Evolutionary conservation across 2,888 invertebrate species (phyloP).

Genomic region (Linhomoeus sp.): DNA sequence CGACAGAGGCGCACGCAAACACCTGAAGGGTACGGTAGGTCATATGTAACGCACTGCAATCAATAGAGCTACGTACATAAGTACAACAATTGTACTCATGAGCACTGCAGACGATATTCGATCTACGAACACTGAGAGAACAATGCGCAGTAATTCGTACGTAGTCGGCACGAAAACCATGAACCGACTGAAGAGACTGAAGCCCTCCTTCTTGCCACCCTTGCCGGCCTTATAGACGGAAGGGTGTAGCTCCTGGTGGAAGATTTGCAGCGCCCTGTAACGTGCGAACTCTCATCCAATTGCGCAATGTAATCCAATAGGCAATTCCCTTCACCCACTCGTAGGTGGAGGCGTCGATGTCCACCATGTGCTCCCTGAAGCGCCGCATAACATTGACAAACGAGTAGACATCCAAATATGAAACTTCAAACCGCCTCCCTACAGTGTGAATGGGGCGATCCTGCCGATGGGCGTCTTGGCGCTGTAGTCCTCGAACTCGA

Average conservation of each 20-base stretch:
- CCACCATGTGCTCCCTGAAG: conserved; percentile 16
- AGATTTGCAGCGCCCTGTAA: conserved; percentile 49
- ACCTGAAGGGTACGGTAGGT: too few species aligned
- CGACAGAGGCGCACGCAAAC: conserved; percentile 37
- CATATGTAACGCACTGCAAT: too few species aligned
- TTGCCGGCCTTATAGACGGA: conserved; percentile 44
- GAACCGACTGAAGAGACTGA: conserved; percentile 37
- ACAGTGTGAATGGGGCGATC: not conserved
- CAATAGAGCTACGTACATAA: too few species aligned
- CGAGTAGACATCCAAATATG: not conserved
- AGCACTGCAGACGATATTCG: too few species aligned
- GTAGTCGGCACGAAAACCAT: not conserved
- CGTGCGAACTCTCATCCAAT: not conserved
- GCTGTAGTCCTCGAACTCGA: conserved; percentile 13
- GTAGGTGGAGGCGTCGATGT: conserved; percentile 16
- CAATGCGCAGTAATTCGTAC: too few species aligned
- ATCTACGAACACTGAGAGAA: too few species aligned
- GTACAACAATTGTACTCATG: too few species aligned
- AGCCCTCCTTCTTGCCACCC: conserved; percentile 44
- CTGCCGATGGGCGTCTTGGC: conserved; percentile 10
- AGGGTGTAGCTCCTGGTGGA: conserved; percentile 49
- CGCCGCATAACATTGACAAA: not conserved
- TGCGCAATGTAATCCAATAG: not conserved
- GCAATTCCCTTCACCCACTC: not conserved
- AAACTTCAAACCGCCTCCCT: not conserved